These are phyloP conservation scores for Poliocrania exsul DNA, from an alignment of 2,797 vertebrate species.

Conservation along the genomic window DNA sequence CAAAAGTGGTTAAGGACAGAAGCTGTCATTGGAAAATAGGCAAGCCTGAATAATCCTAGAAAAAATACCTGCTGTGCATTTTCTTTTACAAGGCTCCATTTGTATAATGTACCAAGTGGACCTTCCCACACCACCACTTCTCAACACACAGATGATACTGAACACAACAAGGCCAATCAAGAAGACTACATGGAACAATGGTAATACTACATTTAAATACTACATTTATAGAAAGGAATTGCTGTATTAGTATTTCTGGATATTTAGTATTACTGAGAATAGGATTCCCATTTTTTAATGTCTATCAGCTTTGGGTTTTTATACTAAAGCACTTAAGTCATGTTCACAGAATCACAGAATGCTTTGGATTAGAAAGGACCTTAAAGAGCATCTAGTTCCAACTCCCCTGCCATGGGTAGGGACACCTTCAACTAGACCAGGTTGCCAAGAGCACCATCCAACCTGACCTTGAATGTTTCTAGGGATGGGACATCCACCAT, in stretches of 20 bases:
- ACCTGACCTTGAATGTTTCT: background rate
- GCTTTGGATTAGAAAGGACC: background rate
- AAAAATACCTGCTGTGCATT: background rate
- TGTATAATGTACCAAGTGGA: background rate
- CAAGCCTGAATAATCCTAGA: background rate
- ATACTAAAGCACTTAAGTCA: background rate
- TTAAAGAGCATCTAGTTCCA: background rate
- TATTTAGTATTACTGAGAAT: background rate
- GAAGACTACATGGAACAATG: background rate
- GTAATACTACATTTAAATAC: background rate
- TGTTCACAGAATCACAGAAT: background rate
- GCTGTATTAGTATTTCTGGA: background rate
- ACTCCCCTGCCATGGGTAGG: background rate
- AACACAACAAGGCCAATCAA: background rate
- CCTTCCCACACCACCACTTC: background rate
- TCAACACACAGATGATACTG: background rate
- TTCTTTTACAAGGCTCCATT: background rate
- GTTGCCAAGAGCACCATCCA: background rate
- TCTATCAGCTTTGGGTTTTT: background rate
- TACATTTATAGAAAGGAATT: background rate
- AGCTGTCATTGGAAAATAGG: background rate
- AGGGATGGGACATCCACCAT: background rate
- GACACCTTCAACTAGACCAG: background rate
- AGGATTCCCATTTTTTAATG: background rate
- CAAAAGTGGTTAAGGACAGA: background rate